Evolutionary conservation across 2,113 vertebrate species (phyloP).

Genomic region (Otocyon megalotis): DNA sequence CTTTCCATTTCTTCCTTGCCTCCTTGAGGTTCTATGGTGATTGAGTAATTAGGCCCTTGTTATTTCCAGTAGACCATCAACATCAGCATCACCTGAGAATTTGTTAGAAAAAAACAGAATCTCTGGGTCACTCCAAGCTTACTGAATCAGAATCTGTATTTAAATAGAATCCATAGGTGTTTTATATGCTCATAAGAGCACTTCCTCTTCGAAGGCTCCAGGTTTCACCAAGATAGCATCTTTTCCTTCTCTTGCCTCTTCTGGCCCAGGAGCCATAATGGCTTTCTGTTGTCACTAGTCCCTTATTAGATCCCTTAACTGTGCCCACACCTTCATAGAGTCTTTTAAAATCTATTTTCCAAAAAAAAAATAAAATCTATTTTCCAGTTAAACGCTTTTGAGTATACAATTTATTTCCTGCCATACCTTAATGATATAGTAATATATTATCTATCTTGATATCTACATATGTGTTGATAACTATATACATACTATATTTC

Average conservation of each 20-base stretch:
- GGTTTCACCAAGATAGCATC: neutral
- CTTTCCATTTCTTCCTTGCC: neutral
- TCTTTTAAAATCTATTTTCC: neutral
- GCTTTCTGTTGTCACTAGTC: neutral
- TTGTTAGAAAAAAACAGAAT: slow-evolving; percentile 46
- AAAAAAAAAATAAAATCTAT: neutral
- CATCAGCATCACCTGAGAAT: neutral
- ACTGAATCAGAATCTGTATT: slow-evolving; percentile 25
- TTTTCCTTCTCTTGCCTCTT: neutral
- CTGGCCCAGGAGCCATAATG: neutral
- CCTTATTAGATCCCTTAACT: neutral
- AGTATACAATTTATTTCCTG: neutral
- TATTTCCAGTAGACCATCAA: neutral
- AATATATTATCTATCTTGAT: neutral
- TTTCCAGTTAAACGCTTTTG: neutral
- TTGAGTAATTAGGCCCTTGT: neutral
- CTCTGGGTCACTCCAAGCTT: neutral
- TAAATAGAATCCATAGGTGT: neutral
- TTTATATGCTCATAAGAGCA: neutral
- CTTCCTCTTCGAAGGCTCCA: neutral
- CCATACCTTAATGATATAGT: neutral
- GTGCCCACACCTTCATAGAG: neutral
- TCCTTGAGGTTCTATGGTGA: neutral
- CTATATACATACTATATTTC: neutral
- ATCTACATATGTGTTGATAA: neutral